phyloP scores from a whole-genome alignment of 2,113 vertebrate species.

The Callopanchax toddi region DNA sequence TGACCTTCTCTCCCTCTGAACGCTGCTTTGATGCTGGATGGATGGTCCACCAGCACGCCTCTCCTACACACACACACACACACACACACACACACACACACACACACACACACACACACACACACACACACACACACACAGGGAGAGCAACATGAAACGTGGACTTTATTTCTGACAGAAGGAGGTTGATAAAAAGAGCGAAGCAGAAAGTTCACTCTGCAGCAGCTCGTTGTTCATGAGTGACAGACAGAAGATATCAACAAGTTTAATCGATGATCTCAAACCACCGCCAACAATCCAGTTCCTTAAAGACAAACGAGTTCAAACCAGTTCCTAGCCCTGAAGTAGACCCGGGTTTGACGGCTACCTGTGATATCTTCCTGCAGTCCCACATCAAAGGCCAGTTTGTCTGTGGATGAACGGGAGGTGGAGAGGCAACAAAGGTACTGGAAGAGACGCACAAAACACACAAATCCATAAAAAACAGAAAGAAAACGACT shows the following conservation, averaged over 20 bases:
- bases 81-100: conserved; percentile 10
- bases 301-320: no score
- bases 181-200: no score
- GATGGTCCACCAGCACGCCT: conserved; percentile 88
- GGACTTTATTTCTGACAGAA: no score
- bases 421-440: conserved; percentile 94
- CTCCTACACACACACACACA: conserved; percentile 76
- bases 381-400: conserved; percentile 95
- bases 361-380: conserved; percentile 88
- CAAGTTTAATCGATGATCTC: no score
- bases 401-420: conserved; percentile 95
- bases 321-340: no score
- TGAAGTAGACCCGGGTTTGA: not conserved
- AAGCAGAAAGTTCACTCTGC: no score
- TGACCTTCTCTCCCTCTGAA: conserved; percentile 91
- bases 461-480: not conserved
- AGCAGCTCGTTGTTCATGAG: no score
- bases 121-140: conserved; percentile 27
- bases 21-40: conserved; percentile 82
- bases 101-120: conserved; percentile 32
- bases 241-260: no score
- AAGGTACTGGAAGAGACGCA: conserved; percentile 83
- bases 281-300: no score
- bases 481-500: no score
- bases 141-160: not conserved